Conservation (phyloP, 2,113 vertebrate genomes). For the cattle (Bos taurus) region ARS-UCD2.0 NC_037340.1:37073001-37073500, state of each 20-base stretch:
- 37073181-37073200: neutral
- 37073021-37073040: neutral
- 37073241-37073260: neutral
- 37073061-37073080: neutral
- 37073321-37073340: neutral
- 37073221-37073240: neutral
- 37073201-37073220: neutral
- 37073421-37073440: too few relatives aligned
- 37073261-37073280: neutral
- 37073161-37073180: neutral
- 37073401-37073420: too few relatives aligned
- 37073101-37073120: neutral
- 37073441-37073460: too few relatives aligned
- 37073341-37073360: neutral
- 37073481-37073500: too few relatives aligned
- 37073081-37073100: neutral
- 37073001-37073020: neutral
- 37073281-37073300: neutral
- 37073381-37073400: too few relatives aligned
- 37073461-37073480: too few relatives aligned
- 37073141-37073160: neutral
- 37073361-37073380: neutral
- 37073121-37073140: neutral
- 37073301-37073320: neutral
- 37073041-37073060: neutral